Conservation (phyloP, 2,888 invertebrate genomes). For the Diarsia brunnea region DNA sequence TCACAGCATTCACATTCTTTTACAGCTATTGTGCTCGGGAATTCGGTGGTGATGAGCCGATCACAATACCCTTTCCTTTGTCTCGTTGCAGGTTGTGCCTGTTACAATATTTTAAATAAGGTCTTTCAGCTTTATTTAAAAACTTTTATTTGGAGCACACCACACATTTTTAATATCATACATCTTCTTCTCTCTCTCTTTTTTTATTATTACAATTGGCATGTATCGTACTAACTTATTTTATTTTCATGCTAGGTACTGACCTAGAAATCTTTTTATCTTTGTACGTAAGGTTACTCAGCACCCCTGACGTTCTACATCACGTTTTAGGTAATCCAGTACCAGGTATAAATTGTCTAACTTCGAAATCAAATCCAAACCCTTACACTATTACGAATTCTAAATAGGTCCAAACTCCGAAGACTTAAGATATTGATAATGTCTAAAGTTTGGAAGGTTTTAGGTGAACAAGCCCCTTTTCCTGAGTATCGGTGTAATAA, state of each 20-base stretch:
- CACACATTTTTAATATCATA: no score
- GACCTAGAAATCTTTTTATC: background rate
- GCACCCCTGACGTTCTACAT: background rate
- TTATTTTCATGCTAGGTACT: background rate
- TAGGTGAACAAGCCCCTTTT: background rate
- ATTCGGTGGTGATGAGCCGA: no score
- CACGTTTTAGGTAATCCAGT: slow-evolving; percentile 5
- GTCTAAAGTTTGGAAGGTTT: slow-evolving; percentile 29
- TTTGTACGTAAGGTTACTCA: background rate
- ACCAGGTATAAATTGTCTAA: slow-evolving; percentile 13
- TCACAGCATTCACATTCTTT: no score
- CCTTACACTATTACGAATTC: slow-evolving; percentile 32
- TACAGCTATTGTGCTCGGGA: no score
- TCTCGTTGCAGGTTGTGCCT: no score
- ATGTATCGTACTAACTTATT: background rate
- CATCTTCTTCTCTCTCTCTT: no score
- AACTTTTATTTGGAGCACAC: no score
- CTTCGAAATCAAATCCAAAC: slow-evolving; percentile 26
- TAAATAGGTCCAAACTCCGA: slow-evolving; percentile 37
- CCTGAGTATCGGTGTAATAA: slow-evolving; percentile 12
- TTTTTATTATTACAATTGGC: no score
- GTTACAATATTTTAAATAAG: no score
- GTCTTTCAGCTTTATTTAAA: no score
- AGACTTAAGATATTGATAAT: slow-evolving; percentile 29
- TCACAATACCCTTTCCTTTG: no score